Base-by-base conservation (phyloP, 2,113 vertebrate species). In the Cephalopholis sonnerati region DNA sequence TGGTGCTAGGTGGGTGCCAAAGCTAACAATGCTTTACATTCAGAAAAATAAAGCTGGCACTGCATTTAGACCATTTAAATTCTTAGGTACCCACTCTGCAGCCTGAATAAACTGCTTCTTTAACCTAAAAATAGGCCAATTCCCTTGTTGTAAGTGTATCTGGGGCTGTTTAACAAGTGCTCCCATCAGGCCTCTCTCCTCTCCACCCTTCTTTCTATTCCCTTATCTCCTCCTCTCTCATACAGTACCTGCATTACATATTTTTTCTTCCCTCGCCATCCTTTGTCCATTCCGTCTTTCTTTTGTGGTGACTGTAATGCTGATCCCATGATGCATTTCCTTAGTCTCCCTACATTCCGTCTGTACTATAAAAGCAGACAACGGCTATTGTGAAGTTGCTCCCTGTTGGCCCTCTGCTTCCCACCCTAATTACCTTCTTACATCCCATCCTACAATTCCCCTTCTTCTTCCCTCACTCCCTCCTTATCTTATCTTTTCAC, bases 341-440 rank as follows among this genome's bases (percentile, higher is more conserved):
- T 68, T n/a, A 18, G 44, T 58, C 57, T 74, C 20, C 48, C 54
- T 61, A 59, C 69, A 77, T 67, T 79, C n/a, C 27, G 25, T 50
- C 44, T 76, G 39, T 65, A 58, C 32, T 59, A 50, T 65, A 68
- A 80, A 83, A 67, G 48, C 77, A 59, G 63, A 67, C 67, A 78
- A 62, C 55, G 13, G 55, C 69, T 73, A 81, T 90, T 87, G 85
- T 89, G 55, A 68, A 59, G 41, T 68, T 58, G 39, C 48, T 87
- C 83, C 77, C 79, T 44, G 10, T 27, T 71, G 81, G 68, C 61
- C 69, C 18, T 46, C 24, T 53, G 53, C 77, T 76, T 79, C 77
- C 65, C 58, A 32, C 48, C 55, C 69, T 90, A 90, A 54, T 92
- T 93, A 88, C 81, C 55, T 77, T 55, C 73, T 82, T 84, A 77